Conservation (phyloP, 64 coral and sea anemone species). For the Dendronephthya gigantea region DNA sequence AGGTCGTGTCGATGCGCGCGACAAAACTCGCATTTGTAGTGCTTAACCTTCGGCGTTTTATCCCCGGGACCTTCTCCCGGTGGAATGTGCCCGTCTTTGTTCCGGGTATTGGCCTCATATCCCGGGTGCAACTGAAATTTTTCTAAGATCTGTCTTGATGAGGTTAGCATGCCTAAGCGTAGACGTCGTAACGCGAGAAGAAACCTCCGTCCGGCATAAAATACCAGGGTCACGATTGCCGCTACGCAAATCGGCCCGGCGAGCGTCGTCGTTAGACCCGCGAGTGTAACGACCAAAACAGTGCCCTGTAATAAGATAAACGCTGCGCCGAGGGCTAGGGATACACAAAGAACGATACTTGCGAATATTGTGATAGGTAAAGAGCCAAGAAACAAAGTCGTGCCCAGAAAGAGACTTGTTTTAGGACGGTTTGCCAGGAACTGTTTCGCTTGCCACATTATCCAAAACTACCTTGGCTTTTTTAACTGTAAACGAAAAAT, state of each 20-base stretch:
- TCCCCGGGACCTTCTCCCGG: neutral
- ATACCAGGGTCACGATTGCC: neutral
- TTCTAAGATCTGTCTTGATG: neutral
- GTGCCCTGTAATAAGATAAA: neutral
- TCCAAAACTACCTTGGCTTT: no score
- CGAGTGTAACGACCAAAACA: neutral
- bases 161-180: neutral
- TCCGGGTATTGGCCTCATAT: neutral
- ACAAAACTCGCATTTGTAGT: slow-evolving; percentile 10
- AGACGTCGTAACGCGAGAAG: neutral
- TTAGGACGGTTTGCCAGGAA: neutral
- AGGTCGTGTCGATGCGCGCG: neutral
- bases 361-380: neutral
- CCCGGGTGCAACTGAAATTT: neutral
- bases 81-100: neutral
- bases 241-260: neutral
- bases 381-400: neutral
- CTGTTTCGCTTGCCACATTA: neutral
- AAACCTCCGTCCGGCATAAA: neutral
- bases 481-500: no score
- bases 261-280: neutral
- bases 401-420: neutral
- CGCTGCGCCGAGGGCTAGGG: neutral
- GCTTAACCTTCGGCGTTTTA: neutral
- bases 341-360: neutral